Percentiles rank a stretch among this genome's conserved stretches.
Conservation (phyloP, 2,888 invertebrate genomes). For the Vanessa cardui region DNA sequence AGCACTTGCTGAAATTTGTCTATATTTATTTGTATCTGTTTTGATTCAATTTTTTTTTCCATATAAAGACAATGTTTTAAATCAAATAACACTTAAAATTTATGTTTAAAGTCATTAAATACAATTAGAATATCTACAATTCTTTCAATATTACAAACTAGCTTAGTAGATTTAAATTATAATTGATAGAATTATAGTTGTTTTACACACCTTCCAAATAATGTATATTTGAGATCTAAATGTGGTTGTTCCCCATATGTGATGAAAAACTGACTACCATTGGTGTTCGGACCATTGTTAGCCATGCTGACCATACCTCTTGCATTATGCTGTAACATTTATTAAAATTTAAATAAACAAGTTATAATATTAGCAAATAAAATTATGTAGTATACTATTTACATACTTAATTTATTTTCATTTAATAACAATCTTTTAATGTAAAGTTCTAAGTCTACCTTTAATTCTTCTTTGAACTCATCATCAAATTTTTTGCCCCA, state of each 20-base stretch:
- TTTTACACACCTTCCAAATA: conserved; percentile 93
- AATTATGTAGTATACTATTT: conserved; percentile 9
- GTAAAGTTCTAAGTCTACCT: conserved; percentile 62
- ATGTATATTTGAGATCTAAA: conserved; percentile 97
- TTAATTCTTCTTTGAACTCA: conserved; percentile 96
- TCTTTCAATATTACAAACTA: too few species aligned
- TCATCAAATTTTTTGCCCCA: conserved; percentile 99
- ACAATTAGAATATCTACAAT: too few species aligned
- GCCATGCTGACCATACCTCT: conserved; percentile 98
- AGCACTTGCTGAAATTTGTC: too few species aligned
- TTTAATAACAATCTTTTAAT: too few species aligned
- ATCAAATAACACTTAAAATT: too few species aligned
- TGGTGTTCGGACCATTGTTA: conserved; percentile 98
- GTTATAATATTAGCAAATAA: not conserved
- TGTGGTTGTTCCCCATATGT: conserved; percentile 97
- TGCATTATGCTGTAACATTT: conserved; percentile 86
- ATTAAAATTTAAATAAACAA: not conserved
- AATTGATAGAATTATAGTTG: not conserved
- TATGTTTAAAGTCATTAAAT: too few species aligned
- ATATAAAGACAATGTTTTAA: too few species aligned
- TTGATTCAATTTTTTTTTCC: too few species aligned
- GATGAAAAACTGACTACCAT: conserved; percentile 99
- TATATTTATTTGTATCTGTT: too few species aligned
- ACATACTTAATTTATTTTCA: too few species aligned
- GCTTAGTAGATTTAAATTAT: too few species aligned